Percentiles rank a stretch among this genome's conserved stretches.
Conservation (phyloP, 2,888 invertebrate species). For the Hyppa rectilinea region DNA sequence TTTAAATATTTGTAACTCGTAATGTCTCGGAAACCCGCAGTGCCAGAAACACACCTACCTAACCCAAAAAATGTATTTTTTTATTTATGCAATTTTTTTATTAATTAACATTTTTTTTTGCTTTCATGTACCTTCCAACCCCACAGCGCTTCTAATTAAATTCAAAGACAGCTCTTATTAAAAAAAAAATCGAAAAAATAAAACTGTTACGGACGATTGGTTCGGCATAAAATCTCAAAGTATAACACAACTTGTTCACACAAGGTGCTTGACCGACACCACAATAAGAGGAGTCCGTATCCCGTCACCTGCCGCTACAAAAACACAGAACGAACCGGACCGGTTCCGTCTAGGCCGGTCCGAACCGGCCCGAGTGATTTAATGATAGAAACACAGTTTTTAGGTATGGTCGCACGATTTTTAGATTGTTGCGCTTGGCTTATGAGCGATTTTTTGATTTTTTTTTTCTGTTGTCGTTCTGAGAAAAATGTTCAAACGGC, state of each 20-base stretch:
- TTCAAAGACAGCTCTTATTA: conserved; percentile 41
- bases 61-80: background rate
- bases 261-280: conserved; percentile 82
- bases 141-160: conserved; percentile 47
- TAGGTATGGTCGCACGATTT: conserved; percentile 73
- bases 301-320: conserved; percentile 88
- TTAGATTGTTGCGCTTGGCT: conserved; percentile 57
- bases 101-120: conserved; percentile 21
- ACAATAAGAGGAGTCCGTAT: conserved; percentile 83
- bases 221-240: conserved; percentile 68
- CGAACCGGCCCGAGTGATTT: conserved; percentile 78
- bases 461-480: background rate
- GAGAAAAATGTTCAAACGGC: background rate
- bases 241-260: conserved; percentile 71
- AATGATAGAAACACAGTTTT: conserved; percentile 81
- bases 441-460: conserved; percentile 23
- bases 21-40: background rate
- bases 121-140: background rate
- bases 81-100: conserved; percentile 16
- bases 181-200: conserved; percentile 36
- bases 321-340: conserved; percentile 77
- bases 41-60: background rate
- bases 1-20: background rate
- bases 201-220: conserved; percentile 58
- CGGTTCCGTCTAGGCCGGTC: conserved; percentile 66